phyloP scores from a whole-genome alignment of 1,140 invertebrate species.

The Drosophila ficusphila region DNA sequence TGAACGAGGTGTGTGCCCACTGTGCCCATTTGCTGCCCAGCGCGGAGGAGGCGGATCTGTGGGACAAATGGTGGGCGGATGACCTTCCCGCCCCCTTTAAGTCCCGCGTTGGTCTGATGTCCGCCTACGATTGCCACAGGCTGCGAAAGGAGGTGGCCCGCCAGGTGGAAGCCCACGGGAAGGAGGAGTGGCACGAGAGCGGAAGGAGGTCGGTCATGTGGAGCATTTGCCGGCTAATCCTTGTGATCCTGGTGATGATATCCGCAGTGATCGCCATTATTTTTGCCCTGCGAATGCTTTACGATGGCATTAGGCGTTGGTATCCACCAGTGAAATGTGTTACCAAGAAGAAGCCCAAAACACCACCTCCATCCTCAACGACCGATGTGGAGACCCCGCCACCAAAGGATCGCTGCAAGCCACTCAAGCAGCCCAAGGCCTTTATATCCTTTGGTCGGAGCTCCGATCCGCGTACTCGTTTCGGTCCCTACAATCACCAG shows the following conservation, averaged over 20 bases:
- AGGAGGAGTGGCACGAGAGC: background rate
- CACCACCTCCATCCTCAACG: background rate
- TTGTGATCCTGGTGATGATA: background rate
- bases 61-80: slow-evolving; percentile 59
- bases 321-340: too few relatives aligned
- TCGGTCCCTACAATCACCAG: slow-evolving; percentile 12
- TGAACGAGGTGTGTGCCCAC: slow-evolving; percentile 35
- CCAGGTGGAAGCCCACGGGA: background rate
- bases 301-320: background rate
- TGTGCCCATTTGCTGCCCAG: slow-evolving; percentile 35
- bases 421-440: slow-evolving; percentile 10
- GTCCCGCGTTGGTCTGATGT: slow-evolving; percentile 28
- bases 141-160: slow-evolving; percentile 34
- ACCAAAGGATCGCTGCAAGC: background rate
- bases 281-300: background rate
- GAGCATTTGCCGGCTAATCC: background rate
- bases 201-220: too few relatives aligned
- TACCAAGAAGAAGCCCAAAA: background rate
- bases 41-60: slow-evolving; percentile 32
- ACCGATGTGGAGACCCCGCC: background rate
- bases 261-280: background rate
- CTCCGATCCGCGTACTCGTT: background rate
- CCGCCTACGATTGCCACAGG: slow-evolving; percentile 50
- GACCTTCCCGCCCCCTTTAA: slow-evolving; percentile 17
- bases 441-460: slow-evolving; percentile 23